Percentiles rank a stretch among this genome's conserved stretches.
Evolutionary conservation across 2,797 vertebrate genomes (phyloP).

Genomic region (Tragelaphus eurycerus): DNA sequence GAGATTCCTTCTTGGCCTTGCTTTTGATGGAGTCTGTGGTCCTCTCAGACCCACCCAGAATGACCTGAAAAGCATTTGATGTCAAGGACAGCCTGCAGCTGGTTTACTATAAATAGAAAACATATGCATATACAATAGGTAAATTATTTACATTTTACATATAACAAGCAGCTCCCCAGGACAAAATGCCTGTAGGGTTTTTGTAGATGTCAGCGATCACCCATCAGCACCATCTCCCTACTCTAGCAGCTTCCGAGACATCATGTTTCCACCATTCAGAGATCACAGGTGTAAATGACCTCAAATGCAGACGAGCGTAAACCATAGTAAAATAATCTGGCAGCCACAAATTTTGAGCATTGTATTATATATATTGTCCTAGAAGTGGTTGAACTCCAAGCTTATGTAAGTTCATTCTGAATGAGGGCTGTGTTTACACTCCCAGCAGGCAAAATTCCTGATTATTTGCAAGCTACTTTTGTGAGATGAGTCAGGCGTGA

Average conservation of each 20-base stretch:
- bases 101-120: neutral
- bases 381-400: neutral
- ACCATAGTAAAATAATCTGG: neutral
- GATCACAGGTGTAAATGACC: neutral
- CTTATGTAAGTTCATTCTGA: neutral
- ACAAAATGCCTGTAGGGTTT: too few relatives aligned
- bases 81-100: neutral
- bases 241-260: fast-evolving
- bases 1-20: neutral
- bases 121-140: neutral
- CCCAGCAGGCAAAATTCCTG: neutral
- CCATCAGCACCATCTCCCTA: fast-evolving
- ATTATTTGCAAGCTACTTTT: neutral
- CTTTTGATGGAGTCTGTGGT: neutral
- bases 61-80: neutral
- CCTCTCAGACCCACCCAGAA: neutral
- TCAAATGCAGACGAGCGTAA: neutral
- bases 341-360: neutral
- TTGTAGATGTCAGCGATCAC: neutral
- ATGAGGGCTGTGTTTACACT: neutral
- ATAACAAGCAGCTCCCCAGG: neutral
- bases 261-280: neutral
- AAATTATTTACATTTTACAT: neutral
- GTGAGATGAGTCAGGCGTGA: fast-evolving
- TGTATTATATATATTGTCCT: neutral